A percentile compares a stretch with the other conserved stretches of the same genome.
Evolutionary conservation across 2,113 vertebrate genomes (phyloP).

Genomic region (Nerophis ophidion): DNA sequence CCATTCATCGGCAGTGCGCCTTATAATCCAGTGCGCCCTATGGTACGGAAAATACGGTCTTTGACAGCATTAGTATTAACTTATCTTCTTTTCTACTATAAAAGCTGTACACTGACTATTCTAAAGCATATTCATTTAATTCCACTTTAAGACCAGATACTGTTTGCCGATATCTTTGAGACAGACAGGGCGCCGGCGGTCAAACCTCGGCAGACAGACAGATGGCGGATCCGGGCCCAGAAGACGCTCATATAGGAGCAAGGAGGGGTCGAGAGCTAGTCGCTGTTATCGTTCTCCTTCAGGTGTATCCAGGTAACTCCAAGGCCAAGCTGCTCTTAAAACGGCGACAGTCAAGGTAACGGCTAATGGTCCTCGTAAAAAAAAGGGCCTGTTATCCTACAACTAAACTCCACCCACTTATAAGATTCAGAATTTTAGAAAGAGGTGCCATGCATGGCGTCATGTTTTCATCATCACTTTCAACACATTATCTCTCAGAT

Average conservation of each 20-base stretch:
- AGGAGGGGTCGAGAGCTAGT: too few species aligned
- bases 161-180: too few species aligned
- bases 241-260: constrained; percentile 36
- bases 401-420: constrained; percentile 42
- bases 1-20: too few species aligned
- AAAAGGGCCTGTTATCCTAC: constrained; percentile 68
- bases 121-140: too few species aligned
- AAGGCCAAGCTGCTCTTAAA: constrained; percentile 79
- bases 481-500: neutral
- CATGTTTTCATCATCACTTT: neutral
- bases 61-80: too few species aligned
- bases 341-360: constrained; percentile 77
- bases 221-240: constrained; percentile 33
- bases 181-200: constrained; percentile 36
- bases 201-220: constrained; percentile 29
- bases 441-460: constrained; percentile 5
- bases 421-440: constrained; percentile 16
- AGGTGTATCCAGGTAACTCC: constrained; percentile 81
- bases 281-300: constrained; percentile 68
- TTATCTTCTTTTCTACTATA: too few species aligned
- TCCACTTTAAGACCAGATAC: too few species aligned
- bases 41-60: too few species aligned
- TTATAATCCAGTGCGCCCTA: too few species aligned
- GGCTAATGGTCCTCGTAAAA: constrained; percentile 70
- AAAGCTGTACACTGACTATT: too few species aligned